A percentile compares a stretch with the other conserved stretches of the same genome.
phyloP scores from a whole-genome alignment of 2,888 invertebrate species.

The Nomada ferruginata region DNA sequence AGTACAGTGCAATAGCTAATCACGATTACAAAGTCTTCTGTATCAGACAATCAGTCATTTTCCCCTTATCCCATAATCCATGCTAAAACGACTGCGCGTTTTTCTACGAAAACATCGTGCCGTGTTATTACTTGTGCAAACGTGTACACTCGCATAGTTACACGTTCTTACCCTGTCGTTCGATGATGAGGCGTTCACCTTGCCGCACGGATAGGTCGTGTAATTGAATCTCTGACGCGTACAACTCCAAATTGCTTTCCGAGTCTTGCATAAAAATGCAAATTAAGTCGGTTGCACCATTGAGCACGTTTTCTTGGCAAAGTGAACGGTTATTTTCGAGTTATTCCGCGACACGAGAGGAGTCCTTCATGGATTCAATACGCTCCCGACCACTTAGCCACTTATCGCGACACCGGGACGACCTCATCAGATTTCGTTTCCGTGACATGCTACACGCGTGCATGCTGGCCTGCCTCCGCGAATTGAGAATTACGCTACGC shows the following conservation, averaged over 20 bases:
- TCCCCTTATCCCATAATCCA: too few species aligned
- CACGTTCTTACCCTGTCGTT: too few species aligned
- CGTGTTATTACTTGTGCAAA: too few species aligned
- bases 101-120: too few species aligned
- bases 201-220: too few species aligned
- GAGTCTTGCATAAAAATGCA: background rate
- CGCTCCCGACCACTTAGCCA: constrained; percentile 49
- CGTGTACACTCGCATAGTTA: too few species aligned
- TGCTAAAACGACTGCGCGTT: too few species aligned
- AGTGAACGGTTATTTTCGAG: background rate
- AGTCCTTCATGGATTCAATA: constrained; percentile 25
- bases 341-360: background rate
- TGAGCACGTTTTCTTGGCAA: background rate
- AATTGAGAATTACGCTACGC: constrained; percentile 11
- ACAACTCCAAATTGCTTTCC: too few species aligned
- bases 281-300: background rate
- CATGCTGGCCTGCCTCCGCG: constrained; percentile 14
- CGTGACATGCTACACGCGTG: constrained; percentile 28
- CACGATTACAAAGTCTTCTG: background rate
- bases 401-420: constrained; percentile 37
- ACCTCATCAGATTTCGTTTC: constrained; percentile 37
- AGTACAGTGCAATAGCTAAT: background rate
- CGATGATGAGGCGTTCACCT: too few species aligned
- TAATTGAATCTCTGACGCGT: too few species aligned
- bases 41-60: too few species aligned